Percentiles rank a stretch among this genome's conserved stretches.
Evolutionary conservation across 2,113 vertebrate species (phyloP).

Genomic region (Xenus cinereus): DNA sequence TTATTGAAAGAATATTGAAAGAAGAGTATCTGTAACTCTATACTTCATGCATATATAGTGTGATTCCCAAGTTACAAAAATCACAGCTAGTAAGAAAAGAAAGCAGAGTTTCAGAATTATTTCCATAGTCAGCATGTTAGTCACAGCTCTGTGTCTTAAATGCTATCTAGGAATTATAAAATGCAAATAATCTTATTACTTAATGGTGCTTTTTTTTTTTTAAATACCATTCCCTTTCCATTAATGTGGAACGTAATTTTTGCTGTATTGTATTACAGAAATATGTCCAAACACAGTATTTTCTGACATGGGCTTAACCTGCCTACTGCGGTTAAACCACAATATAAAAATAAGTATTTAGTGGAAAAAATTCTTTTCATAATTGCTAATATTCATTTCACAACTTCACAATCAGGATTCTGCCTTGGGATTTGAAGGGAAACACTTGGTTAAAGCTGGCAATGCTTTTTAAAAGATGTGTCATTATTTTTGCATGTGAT

Average conservation of each 20-base stretch:
- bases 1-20: neutral
- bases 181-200: neutral
- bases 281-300: neutral
- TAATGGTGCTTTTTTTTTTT: neutral
- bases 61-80: neutral
- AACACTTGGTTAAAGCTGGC: neutral
- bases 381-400: neutral
- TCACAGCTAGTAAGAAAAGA: neutral
- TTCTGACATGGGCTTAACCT: neutral
- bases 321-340: neutral
- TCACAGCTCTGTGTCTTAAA: neutral
- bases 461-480: neutral
- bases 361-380: neutral
- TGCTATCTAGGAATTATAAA: neutral
- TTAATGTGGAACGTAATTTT: neutral
- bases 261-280: neutral
- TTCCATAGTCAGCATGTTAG: neutral
- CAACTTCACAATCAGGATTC: neutral
- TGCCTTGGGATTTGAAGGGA: neutral
- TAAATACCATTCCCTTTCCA: neutral
- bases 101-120: neutral
- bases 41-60: neutral
- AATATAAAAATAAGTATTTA: neutral
- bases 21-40: neutral
- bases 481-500: neutral